A percentile compares a stretch with the other conserved stretches of the same genome.
Evolutionary conservation across 2,113 vertebrate species (phyloP).

Genomic region (Apeltes quadracus): DNA sequence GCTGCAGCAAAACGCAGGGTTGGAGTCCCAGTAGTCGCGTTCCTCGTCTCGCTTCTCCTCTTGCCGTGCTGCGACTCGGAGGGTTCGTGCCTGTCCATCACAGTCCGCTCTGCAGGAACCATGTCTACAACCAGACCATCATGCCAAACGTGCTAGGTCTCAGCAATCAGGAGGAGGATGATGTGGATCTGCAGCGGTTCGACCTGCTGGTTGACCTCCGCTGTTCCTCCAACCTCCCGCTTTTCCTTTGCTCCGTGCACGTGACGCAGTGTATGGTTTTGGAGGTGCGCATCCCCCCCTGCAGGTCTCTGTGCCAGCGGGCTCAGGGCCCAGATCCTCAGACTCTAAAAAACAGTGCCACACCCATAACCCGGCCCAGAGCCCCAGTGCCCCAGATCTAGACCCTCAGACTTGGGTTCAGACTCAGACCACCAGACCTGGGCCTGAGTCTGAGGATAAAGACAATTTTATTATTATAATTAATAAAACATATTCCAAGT

Average conservation of each 20-base stretch:
- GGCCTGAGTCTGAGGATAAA: too few species aligned
- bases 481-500: too few species aligned
- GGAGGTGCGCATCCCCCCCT: slow-evolving; percentile 88
- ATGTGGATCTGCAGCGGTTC: slow-evolving; percentile 88
- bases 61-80: slow-evolving; percentile 60
- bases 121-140: slow-evolving; percentile 92
- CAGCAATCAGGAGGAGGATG: slow-evolving; percentile 88
- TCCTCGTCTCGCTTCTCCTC: slow-evolving; percentile 39
- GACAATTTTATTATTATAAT: too few species aligned
- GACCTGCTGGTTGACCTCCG: slow-evolving; percentile 54
- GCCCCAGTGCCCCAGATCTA: too few species aligned
- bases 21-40: not conserved
- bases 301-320: slow-evolving; percentile 86
- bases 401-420: too few species aligned
- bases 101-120: slow-evolving; percentile 72
- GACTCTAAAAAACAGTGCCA: too few species aligned
- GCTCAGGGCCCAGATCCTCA: slow-evolving; percentile 54
- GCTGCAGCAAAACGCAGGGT: slow-evolving; percentile 27
- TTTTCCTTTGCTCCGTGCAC: slow-evolving; percentile 87
- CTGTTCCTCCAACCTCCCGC: slow-evolving; percentile 47
- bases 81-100: slow-evolving; percentile 60
- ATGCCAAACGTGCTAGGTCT: slow-evolving; percentile 90
- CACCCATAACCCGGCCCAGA: too few species aligned
- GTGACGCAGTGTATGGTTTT: slow-evolving; percentile 88
- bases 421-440: too few species aligned